Percentiles rank a stretch among this genome's conserved stretches.
Evolutionary conservation across 2,888 invertebrate genomes (phyloP).

Genomic region (Euphydryas editha): DNA sequence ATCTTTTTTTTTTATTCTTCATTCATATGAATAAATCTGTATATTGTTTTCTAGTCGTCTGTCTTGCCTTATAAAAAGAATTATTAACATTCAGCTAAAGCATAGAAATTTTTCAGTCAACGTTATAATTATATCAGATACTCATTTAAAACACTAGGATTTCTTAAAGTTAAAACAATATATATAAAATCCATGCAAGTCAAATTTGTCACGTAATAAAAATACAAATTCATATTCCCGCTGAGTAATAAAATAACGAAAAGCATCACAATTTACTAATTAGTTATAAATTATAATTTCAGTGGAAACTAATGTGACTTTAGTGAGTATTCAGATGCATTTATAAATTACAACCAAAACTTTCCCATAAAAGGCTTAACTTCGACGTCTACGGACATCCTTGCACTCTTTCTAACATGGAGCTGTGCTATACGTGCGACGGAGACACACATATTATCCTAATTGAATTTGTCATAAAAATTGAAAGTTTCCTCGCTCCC

Average conservation of each 20-base stretch:
- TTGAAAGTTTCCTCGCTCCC: conserved; percentile 75
- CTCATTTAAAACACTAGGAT: too few relatives aligned
- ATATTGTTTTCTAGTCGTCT: too few relatives aligned
- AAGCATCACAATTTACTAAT: conserved; percentile 48
- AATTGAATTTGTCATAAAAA: conserved; percentile 83
- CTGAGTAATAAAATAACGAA: conserved; percentile 19
- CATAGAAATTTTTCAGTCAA: too few relatives aligned
- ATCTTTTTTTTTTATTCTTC: too few relatives aligned
- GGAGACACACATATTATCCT: conserved; percentile 69
- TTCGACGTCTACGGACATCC: conserved; percentile 44
- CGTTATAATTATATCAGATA: too few relatives aligned
- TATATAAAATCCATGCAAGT: not conserved
- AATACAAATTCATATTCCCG: not conserved
- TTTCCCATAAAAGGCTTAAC: conserved; percentile 60
- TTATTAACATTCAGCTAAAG: too few relatives aligned
- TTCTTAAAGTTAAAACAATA: too few relatives aligned
- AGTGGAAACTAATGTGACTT: conserved; percentile 50
- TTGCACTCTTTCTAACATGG: conserved; percentile 54
- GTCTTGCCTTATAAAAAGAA: too few relatives aligned
- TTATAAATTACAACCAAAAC: conserved; percentile 61
- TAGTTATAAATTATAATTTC: conserved; percentile 31
- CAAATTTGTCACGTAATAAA: not conserved
- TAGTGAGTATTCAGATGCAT: conserved; percentile 56
- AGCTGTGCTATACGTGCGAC: conserved; percentile 58
- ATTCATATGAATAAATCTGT: too few relatives aligned